Conservation (phyloP, 2,797 vertebrate species). For the Anguilla megastoma region DNA sequence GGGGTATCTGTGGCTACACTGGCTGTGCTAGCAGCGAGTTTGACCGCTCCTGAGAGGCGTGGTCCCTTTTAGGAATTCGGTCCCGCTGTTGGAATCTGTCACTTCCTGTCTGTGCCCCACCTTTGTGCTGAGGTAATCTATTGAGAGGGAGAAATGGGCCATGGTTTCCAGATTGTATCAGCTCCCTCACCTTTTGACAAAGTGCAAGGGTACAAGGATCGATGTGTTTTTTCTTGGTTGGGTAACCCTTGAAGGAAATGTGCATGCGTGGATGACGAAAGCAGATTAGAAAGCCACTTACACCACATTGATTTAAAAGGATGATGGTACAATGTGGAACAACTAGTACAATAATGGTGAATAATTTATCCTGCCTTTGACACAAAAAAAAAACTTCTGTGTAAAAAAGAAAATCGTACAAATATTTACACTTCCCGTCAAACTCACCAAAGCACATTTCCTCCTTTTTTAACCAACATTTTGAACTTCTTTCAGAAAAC, state of each 20-base stretch:
- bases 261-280: background rate
- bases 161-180: background rate
- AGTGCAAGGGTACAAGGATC: background rate
- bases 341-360: background rate
- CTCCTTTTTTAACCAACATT: background rate
- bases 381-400: background rate
- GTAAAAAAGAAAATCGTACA: background rate
- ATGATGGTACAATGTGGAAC: background rate
- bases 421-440: background rate
- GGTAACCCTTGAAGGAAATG: background rate
- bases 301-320: background rate
- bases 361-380: background rate
- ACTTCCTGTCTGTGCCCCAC: background rate
- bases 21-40: background rate
- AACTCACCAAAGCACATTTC: background rate
- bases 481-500: background rate
- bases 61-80: background rate
- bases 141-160: background rate
- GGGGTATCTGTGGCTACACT: no score
- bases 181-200: background rate
- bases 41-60: background rate
- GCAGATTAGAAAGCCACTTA: background rate
- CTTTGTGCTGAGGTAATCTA: background rate
- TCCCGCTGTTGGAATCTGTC: background rate
- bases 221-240: background rate